These are phyloP conservation scores for Synaphobranchus kaupii DNA, from an alignment of 2,797 vertebrate genomes.

Conservation along the genomic window DNA sequence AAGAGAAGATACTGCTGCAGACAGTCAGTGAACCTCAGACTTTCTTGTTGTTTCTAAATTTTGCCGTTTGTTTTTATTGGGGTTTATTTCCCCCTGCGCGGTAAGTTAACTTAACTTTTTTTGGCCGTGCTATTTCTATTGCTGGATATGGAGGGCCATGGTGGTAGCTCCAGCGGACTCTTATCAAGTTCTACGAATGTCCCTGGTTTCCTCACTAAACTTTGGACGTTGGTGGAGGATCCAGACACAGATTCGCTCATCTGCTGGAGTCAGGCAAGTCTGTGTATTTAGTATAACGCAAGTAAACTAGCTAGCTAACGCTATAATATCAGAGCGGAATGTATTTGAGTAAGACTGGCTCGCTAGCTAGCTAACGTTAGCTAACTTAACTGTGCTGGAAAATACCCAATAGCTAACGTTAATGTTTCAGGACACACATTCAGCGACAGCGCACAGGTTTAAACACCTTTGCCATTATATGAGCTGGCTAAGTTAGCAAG, in stretches of 20 bases:
- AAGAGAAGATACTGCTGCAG: background rate
- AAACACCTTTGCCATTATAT: background rate
- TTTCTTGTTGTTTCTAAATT: background rate
- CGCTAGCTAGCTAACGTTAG: too few relatives aligned
- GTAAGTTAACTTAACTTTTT: background rate
- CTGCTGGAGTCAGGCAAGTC: conserved; percentile 74
- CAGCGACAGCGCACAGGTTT: background rate
- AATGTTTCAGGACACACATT: too few relatives aligned
- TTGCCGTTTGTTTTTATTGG: background rate
- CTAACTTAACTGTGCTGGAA: background rate
- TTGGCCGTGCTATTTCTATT: background rate
- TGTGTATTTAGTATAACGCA: background rate
- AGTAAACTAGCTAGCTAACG: background rate
- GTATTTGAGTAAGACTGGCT: background rate
- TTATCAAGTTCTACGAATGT: conserved; percentile 72
- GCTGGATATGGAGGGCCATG: conserved; percentile 65
- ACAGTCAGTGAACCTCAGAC: background rate
- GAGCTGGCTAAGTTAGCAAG: background rate
- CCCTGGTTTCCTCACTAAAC: conserved; percentile 92
- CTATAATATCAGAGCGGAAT: background rate
- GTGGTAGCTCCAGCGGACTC: conserved; percentile 54
- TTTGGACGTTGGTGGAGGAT: conserved; percentile 93
- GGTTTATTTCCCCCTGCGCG: background rate
- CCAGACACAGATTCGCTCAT: conserved; percentile 84
- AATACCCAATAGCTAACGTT: too few relatives aligned